Percentiles rank a stretch among this genome's conserved stretches.
Conservation (phyloP, 2,888 invertebrate species). For the Drosophila buzzatii region DNA sequence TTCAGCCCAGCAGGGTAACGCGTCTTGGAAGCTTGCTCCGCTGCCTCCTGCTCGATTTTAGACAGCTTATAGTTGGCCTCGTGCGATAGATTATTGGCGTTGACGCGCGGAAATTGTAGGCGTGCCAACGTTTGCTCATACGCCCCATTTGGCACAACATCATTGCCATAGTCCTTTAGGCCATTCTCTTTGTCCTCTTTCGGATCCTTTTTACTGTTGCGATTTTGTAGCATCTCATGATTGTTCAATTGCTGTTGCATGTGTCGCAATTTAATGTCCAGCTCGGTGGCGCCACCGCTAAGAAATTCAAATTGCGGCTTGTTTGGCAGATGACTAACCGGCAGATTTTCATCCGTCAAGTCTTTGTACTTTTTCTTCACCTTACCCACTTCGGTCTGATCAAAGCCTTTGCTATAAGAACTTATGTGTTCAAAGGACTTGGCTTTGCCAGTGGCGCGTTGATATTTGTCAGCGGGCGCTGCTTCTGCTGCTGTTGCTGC, state of each 20-base stretch:
- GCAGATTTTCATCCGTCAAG: neutral
- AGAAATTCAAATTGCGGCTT: neutral
- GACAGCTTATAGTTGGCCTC: conserved; percentile 85
- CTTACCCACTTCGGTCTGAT: conserved; percentile 58
- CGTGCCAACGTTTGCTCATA: conserved; percentile 64
- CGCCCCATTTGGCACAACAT: conserved; percentile 41
- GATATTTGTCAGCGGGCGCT: conserved; percentile 19
- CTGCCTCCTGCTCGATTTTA: conserved; percentile 83
- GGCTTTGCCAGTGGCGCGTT: neutral
- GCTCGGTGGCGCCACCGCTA: conserved; percentile 12
- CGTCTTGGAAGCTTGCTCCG: conserved; percentile 50
- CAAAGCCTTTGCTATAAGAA: conserved; percentile 36
- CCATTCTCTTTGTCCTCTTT: neutral
- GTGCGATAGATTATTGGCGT: conserved; percentile 82
- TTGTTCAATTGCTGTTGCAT: conserved; percentile 26
- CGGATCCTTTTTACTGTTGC: neutral
- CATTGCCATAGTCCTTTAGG: conserved; percentile 14
- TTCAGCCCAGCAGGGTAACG: conserved; percentile 19
- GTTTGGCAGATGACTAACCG: neutral
- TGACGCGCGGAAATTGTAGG: conserved; percentile 29
- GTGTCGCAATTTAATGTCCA: conserved; percentile 51
- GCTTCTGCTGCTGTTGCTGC: neutral
- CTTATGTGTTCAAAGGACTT: neutral
- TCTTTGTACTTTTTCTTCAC: conserved; percentile 60
- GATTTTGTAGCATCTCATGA: conserved; percentile 19